Conservation (phyloP, 2,797 vertebrate genomes). For the Brachyrhaphis roseni region DNA sequence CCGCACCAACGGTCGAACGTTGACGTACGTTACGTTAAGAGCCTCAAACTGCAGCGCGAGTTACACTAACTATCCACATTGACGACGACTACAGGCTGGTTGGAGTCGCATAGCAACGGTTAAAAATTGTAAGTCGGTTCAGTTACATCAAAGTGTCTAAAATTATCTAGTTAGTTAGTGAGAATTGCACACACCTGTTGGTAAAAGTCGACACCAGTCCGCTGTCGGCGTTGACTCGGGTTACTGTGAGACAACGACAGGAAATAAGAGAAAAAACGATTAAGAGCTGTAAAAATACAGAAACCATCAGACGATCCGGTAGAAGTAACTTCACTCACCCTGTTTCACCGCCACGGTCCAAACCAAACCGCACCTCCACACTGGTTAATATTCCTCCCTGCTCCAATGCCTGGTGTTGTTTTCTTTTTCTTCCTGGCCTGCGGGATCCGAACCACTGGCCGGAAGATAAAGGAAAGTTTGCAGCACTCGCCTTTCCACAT, state of each 20-base stretch:
- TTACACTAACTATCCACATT: neutral
- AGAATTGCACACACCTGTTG: constrained; percentile 50
- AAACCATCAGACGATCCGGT: neutral
- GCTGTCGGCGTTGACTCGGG: neutral
- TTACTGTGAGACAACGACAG: neutral
- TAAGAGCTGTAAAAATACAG: neutral
- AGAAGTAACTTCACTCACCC: neutral
- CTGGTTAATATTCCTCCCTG: neutral
- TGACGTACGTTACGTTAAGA: neutral
- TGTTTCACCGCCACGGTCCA: neutral
- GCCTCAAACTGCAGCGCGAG: neutral
- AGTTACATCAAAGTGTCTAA: neutral
- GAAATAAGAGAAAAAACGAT: constrained; percentile 4
- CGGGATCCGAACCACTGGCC: constrained; percentile 37
- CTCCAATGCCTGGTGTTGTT: neutral
- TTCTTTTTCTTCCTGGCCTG: constrained; percentile 19
- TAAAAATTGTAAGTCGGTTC: neutral
- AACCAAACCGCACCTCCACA: neutral
- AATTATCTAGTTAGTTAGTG: fast-evolving
- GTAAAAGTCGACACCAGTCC: constrained; percentile 17
- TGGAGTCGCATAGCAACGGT: too few relatives aligned
- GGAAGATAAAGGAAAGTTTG: constrained; percentile 73
- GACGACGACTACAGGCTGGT: too few relatives aligned
- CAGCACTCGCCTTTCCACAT: constrained; percentile 34
- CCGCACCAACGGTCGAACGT: neutral